These are phyloP conservation scores for Gymnodraco acuticeps DNA, from an alignment of 2,797 vertebrate species.

Conservation along the genomic window DNA sequence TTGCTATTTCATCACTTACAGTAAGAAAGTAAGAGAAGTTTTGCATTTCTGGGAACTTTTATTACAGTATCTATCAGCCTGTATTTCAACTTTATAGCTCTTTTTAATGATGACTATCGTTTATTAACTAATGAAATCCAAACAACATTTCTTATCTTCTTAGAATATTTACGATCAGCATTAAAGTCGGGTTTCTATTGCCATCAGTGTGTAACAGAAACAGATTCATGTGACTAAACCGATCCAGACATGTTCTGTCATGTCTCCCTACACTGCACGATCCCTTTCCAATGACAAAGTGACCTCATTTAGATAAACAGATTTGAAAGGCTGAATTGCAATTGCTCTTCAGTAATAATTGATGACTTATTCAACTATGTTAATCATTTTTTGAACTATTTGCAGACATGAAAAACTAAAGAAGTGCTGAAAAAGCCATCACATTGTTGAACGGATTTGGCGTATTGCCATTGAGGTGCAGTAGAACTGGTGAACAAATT, in stretches of 20 bases:
- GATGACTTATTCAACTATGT: background rate
- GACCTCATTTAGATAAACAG: slow-evolving; percentile 23
- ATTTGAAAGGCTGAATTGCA: slow-evolving; percentile 10
- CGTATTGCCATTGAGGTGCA: slow-evolving; percentile 11
- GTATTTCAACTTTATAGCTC: background rate
- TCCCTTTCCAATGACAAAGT: slow-evolving; percentile 14
- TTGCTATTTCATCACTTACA: background rate
- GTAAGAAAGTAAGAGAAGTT: background rate
- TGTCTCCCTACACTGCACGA: background rate
- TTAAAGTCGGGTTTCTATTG: background rate
- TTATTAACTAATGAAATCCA: background rate
- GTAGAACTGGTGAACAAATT: slow-evolving; percentile 8
- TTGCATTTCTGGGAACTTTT: background rate
- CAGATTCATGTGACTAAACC: background rate
- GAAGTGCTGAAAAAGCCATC: slow-evolving; percentile 33
- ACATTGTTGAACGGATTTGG: slow-evolving; percentile 30
- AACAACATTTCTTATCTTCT: background rate
- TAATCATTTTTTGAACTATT: background rate
- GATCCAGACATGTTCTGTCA: background rate
- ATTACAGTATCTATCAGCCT: background rate
- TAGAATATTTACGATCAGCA: background rate
- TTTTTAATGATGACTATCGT: background rate
- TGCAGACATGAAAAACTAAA: background rate
- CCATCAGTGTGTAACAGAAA: background rate
- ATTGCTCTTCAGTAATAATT: slow-evolving; percentile 2